Base-by-base conservation (phyloP, 1,140 invertebrate species). In the Drosophila sucinea region DNA sequence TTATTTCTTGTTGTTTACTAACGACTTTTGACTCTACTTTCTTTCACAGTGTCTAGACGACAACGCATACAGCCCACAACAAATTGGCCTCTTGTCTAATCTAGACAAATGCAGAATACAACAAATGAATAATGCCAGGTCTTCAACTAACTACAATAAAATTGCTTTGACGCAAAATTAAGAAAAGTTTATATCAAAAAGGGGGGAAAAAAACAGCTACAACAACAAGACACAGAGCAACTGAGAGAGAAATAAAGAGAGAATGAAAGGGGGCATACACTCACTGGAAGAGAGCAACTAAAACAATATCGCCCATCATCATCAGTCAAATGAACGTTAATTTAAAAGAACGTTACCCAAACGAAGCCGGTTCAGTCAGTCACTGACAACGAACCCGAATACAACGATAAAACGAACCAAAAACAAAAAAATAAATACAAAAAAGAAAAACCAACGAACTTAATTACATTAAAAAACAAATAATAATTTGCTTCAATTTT, bases 301-400 rank as follows among this genome's bases (percentile, higher is more conserved):
- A 61, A 63, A 57, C 57, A 76, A 72, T 65, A 29, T 44, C 60
- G 51, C 62, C 72, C 67, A 74, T 71, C 10, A 10, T 38, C 17
- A 17, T 17, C 17, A 17, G 17, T 17, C 65, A 81, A 89, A 84
- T 83, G 76, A 79, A 57, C 70, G 84, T 89, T 89, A 78, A 77
- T 70, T 89, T 89, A 84, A 89, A 89, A 89, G 80, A 90, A 79
- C 84, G 80, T 87, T 87, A 78, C 77, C 72, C 77, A 78, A 60
- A 57, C 68, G 74, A 79, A 57, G 64, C 60, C 77, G 56, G 57
- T 35, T 83, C 84, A 89, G 84, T 89, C 84, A 89, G 77, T n/a
- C 58, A 67, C 67, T 89, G 84, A 89, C 84, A 89, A 89, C 84
- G 84, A 89, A 89, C 74, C 74, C 84, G 81, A 57, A 69, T 73